Evolutionary conservation across 2,113 vertebrate genomes (phyloP), one percentile per base, ranked within the genome.

Genomic region (Herpailurus yagouaroundi): DNA sequence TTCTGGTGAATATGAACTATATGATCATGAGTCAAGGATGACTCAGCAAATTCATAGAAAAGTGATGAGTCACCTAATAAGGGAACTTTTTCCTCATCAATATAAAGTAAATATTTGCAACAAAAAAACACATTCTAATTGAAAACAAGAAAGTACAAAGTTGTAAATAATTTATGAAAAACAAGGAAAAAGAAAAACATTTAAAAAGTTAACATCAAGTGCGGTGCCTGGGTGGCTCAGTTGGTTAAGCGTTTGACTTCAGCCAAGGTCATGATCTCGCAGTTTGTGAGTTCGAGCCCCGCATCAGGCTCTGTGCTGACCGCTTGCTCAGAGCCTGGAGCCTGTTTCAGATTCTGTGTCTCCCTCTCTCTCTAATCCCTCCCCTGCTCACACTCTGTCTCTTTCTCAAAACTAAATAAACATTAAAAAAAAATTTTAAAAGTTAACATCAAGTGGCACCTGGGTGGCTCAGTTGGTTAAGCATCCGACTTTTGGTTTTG

Each of bases 1-100:
- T 83, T 41, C 57, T 45, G 19, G 19, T 36, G 3, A 14, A 0
- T 55, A 5, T 48, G 71, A 45, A 6, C 2, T 60, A 4, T 2
- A 36, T 0, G 7, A 89, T 31, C 63, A 50, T 13, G 74, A 94
- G 31, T 48, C 68, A 82, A 55, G 31, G 45, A 21, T 63, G 36
- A 16, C 45, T 86, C 60, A 48, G 57, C 23, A 83, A 60, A 96
- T 25, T 41, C 57, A 89, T 15, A 8, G 18, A 38, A 5, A 74
- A 64, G 74, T 41, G 11, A 31, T 38, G 55, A 95, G 50, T 76
- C 25, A 33, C 19, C 16, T 64, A 77, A 79, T 11, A 79, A 64
- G 13, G 63, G 0, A 1, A 29, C 1, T 33, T 18, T 77, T 64
- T 66, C 60, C 36, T 79, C 33, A 52, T 55, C 33, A 52, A 23